Evolutionary conservation across 2,797 vertebrate genomes (phyloP), one percentile per base, ranked within the genome.

Genomic region (Melanotaenia maccullochi): DNA sequence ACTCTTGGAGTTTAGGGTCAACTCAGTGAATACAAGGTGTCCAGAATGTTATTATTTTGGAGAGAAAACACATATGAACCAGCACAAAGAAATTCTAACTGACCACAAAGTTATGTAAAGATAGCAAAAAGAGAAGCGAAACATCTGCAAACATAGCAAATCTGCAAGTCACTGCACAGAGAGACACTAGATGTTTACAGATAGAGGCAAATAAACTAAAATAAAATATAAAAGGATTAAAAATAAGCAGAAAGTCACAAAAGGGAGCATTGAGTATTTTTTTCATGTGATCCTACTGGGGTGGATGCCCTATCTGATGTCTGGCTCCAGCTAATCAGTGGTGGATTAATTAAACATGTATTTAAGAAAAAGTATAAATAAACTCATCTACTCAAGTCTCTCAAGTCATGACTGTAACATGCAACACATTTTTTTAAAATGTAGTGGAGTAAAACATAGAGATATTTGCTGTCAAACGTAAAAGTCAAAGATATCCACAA

Each of bases 61-160:
- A 51, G 36, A 13, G 40, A 52, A 25, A n/a, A 44, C 3, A 1
- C 40, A 68, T 55, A 67, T 25, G 14, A 14, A 35, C 22, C 1
- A 18, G 11, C 1, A 5, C 30, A 63, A 60, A 30, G 1, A 30
- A 16, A 49, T 22, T 1, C 6, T 0, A 58, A 68, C 30, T 20
- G 9, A 33, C 72, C 22, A 64, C 62, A 64, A 36, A 73, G 4
- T 57, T 32, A 51, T 20, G 33, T n/a, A 62, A 70, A 64, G 32
- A 14, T 1, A 8, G 20, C 13, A 11, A 20, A 52, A 28, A 69
- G 35, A 60, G 11, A 32, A 32, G 24, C 3, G 11, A 60, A 61
- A 61, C 6, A 2, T 20, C 35, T 42, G 5, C 28, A 71, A 42
- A 36, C 5, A 24, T 2, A n/a, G 60, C 22, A 40, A 9, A 1